Evolutionary conservation across 2,797 vertebrate species (phyloP).

Genomic region (Scarus forsteni): DNA sequence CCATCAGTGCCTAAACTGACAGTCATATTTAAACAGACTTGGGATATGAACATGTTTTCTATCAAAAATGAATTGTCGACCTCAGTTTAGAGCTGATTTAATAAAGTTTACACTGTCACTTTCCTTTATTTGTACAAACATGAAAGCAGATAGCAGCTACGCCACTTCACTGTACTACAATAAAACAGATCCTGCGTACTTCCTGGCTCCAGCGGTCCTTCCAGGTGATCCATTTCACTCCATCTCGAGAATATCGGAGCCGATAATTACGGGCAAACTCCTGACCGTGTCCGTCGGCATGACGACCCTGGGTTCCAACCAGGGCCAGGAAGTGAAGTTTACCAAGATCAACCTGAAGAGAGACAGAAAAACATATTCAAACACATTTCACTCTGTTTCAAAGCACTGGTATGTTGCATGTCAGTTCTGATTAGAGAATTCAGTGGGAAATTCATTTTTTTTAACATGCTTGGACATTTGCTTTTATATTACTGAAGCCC

Average conservation of each 20-base stretch:
- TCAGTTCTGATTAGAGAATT: too few relatives aligned
- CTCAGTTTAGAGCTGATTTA: slow-evolving; percentile 6
- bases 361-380: slow-evolving; percentile 26
- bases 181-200: slow-evolving; percentile 75
- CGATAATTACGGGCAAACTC: slow-evolving; percentile 92
- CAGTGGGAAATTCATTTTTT: too few relatives aligned
- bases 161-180: slow-evolving; percentile 1
- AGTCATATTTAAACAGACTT: slow-evolving; percentile 30
- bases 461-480: too few relatives aligned
- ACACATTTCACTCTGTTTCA: background rate
- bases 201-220: slow-evolving; percentile 91
- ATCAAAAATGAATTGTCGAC: slow-evolving; percentile 18
- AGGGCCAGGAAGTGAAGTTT: slow-evolving; percentile 90
- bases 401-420: too few relatives aligned
- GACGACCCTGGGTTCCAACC: slow-evolving; percentile 95
- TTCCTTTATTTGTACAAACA: background rate
- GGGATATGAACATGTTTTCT: slow-evolving; percentile 13
- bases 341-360: slow-evolving; percentile 88
- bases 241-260: slow-evolving; percentile 91
- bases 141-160: too few relatives aligned
- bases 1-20: slow-evolving; percentile 9
- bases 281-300: slow-evolving; percentile 91
- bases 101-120: slow-evolving; percentile 9
- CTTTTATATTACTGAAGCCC: too few relatives aligned
- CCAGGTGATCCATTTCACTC: slow-evolving; percentile 92